Conservation (phyloP, 2,797 vertebrate genomes). For the Xerus rutilus region DNA sequence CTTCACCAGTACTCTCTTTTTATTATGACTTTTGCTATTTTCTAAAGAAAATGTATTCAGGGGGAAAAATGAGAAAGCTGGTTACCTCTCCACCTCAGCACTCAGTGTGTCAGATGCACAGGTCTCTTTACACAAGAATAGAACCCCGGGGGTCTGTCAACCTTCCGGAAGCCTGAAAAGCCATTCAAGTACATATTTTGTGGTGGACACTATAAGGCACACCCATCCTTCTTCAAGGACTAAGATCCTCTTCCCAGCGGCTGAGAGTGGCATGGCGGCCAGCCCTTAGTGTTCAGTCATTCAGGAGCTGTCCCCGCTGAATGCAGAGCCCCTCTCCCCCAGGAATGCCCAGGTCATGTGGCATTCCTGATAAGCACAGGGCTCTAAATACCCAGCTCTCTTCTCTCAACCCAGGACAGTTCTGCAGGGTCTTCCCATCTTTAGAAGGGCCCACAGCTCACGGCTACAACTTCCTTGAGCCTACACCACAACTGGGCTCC, state of each 20-base stretch:
- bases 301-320: background rate
- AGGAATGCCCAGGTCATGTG: background rate
- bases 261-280: background rate
- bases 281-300: background rate
- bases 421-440: background rate
- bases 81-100: background rate
- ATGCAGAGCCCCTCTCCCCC: background rate
- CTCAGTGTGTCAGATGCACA: background rate
- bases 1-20: background rate
- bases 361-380: background rate
- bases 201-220: background rate
- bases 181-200: background rate
- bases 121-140: background rate
- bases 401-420: background rate
- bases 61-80: background rate
- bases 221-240: background rate
- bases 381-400: background rate
- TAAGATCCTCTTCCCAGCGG: background rate
- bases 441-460: background rate
- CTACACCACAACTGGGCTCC: background rate
- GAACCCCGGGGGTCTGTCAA: background rate
- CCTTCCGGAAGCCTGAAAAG: background rate
- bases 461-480: background rate
- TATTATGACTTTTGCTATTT: background rate
- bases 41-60: conserved; percentile 4